Percentiles rank a stretch among this genome's conserved stretches.
Evolutionary conservation across 2,888 invertebrate genomes (phyloP).

Genomic region (Brachylomia viminalis): DNA sequence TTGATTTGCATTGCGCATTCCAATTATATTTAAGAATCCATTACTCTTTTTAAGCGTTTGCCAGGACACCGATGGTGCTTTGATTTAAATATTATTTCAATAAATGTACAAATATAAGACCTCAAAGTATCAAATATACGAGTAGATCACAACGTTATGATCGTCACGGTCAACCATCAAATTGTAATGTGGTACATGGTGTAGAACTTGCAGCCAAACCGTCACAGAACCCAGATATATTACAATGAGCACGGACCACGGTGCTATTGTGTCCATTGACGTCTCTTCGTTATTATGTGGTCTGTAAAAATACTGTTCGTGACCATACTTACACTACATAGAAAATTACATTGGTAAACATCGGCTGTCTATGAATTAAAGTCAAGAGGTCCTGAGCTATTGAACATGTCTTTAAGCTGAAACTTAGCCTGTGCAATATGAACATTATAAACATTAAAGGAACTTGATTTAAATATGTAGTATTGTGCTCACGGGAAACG

Average conservation of each 20-base stretch:
- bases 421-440: neutral
- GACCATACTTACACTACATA: slow-evolving; percentile 18
- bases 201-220: neutral
- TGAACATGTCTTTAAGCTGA: neutral
- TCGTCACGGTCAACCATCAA: neutral
- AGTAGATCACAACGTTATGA: neutral
- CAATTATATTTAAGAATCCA: neutral
- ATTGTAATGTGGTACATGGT: neutral
- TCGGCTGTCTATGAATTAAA: neutral
- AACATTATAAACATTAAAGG: neutral
- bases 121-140: neutral
- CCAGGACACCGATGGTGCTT: neutral
- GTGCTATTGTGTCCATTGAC: neutral
- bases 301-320: slow-evolving; percentile 29
- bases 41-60: neutral
- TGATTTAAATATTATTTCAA: neutral
- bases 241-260: neutral
- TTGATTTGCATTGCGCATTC: neutral
- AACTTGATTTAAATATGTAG: neutral
- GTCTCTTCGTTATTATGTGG: neutral
- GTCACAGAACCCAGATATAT: slow-evolving; percentile 10
- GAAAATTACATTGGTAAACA: neutral
- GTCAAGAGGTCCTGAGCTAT: neutral
- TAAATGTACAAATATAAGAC: neutral
- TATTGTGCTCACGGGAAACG: neutral